Conservation (phyloP, 2,113 vertebrate genomes). For the Pygoscelis adeliae region DNA sequence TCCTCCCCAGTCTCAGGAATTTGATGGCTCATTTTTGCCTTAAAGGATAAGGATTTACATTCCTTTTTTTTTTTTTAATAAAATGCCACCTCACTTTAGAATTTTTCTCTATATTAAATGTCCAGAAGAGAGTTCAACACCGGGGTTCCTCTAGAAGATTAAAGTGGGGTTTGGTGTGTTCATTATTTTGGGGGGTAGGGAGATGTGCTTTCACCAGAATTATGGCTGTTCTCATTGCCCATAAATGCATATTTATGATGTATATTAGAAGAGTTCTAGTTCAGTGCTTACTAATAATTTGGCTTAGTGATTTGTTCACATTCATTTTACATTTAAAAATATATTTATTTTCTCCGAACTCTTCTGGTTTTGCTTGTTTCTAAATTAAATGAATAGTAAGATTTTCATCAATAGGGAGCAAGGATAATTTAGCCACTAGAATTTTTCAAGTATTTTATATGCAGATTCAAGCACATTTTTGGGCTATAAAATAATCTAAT, state of each 20-base stretch:
- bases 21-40: not conserved
- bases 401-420: not conserved
- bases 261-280: not conserved
- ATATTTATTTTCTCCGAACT: not conserved
- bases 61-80: not conserved
- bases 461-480: not conserved
- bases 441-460: not conserved
- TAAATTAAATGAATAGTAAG: not conserved
- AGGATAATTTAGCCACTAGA: not conserved
- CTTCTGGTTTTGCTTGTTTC: not conserved
- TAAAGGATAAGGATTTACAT: not conserved
- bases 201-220: not conserved
- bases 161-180: not conserved
- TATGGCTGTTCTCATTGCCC: not conserved
- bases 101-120: not conserved
- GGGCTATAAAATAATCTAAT: not conserved
- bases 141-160: not conserved
- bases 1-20: not conserved
- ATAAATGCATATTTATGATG: not conserved
- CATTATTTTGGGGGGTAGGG: not conserved
- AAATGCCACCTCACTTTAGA: not conserved
- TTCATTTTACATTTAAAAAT: not conserved
- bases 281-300: not conserved
- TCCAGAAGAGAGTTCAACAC: not conserved
- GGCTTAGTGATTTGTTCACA: not conserved